Conservation (phyloP, 2,888 invertebrate species). For the Euphydryas editha region DNA sequence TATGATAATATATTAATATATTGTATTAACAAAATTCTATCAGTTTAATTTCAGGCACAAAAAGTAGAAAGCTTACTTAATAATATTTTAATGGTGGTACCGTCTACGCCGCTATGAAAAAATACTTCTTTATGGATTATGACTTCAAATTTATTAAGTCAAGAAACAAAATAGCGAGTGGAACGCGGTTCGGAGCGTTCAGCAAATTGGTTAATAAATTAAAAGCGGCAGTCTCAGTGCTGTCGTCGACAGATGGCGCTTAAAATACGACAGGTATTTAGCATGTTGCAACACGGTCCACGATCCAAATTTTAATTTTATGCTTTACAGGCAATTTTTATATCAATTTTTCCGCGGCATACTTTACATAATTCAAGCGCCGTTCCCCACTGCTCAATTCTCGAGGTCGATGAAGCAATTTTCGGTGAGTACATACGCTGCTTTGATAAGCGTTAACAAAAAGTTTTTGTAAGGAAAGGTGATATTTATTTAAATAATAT, state of each 20-base stretch:
- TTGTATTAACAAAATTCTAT: too few relatives aligned
- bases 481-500: conserved; percentile 31
- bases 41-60: too few relatives aligned
- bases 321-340: conserved; percentile 81
- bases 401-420: conserved; percentile 64
- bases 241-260: conserved; percentile 80
- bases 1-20: conserved; percentile 20
- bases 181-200: conserved; percentile 73
- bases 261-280: conserved; percentile 83
- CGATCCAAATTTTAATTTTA: conserved; percentile 80
- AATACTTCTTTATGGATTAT: conserved; percentile 70
- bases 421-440: conserved; percentile 52
- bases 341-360: conserved; percentile 75
- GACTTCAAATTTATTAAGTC: conserved; percentile 76
- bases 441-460: conserved; percentile 39
- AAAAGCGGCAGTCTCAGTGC: conserved; percentile 79
- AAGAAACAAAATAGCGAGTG: conserved; percentile 75
- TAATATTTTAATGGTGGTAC: conserved; percentile 43
- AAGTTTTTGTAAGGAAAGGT: conserved; percentile 2
- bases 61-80: conserved; percentile 41
- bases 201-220: conserved; percentile 83
- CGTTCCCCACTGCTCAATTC: conserved; percentile 61
- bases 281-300: conserved; percentile 79
- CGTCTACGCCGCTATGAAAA: conserved; percentile 54
- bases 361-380: conserved; percentile 68